Base-by-base conservation (phyloP, 2,797 vertebrate species). In the Morus bassanus region DNA sequence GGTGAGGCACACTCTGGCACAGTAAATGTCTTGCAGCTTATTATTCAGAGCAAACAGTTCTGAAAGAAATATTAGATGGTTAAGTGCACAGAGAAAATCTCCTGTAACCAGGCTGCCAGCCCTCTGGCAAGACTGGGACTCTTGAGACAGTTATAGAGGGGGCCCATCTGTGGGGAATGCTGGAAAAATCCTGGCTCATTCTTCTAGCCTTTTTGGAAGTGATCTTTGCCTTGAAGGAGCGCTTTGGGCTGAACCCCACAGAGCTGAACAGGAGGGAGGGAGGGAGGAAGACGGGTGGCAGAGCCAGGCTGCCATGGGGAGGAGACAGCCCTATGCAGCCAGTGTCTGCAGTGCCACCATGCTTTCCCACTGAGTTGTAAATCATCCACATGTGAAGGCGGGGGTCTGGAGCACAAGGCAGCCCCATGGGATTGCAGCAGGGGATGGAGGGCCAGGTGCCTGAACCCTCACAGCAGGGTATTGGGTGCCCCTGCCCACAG, bases 301-400 rank as follows among this genome's bases (percentile, higher is more conserved):
- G 80, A 50, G 35, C 28, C 74, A 41, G 61, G 33, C 45, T 35
- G 45, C 33, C 45, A 18, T 27, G 64, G 6, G 9, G 6, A 75
- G 11, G 48, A 48, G 51, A 19, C 6, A 30, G 61, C 21, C 14
- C 27, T 2, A 1, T 69, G 60, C 30, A 93, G 48, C 57, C 1
- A 2, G 23, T 51, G 43, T 30, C 39, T 11, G 2, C 73, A 67
- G 19, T 85, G 76, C 16, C 41, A 53, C 50, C 13, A 11, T 8
- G 1, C 3, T 63, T 31, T 27, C 57, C n/a, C 54, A 14, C 37
- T 17, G 56, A 16, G 8, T 13, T 3, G 3, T 23, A 65, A 65
- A 56, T 76, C 46, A 76, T 16, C 18, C 65, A 21, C 3, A 1
- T 15, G 19, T 37, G 25, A 23, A 2, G 10, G 31, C 0, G 4